A percentile compares a stretch with the other conserved stretches of the same genome.
These are phyloP conservation scores for Bradypodion pumilum DNA, from an alignment of 2,797 vertebrate genomes.

Conservation along the genomic window DNA sequence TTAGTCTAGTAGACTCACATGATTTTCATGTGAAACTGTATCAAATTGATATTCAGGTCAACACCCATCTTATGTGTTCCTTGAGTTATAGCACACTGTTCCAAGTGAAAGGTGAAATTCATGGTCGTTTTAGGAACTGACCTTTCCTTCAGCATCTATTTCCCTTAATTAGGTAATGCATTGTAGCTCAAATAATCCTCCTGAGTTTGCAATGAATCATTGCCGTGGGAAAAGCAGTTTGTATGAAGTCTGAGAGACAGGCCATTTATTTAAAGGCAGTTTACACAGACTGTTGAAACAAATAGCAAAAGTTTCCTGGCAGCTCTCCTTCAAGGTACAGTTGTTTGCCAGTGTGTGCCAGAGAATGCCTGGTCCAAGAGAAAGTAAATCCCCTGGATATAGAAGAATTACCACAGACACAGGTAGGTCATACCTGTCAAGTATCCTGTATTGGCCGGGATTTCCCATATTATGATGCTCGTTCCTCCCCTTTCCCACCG, in stretches of 20 bases:
- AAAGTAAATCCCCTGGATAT: background rate
- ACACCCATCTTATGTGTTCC: background rate
- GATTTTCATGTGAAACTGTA: background rate
- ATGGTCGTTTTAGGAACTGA: background rate
- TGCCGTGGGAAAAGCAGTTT: background rate
- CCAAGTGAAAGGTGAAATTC: background rate
- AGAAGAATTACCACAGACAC: background rate
- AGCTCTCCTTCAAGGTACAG: background rate
- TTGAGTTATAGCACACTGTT: background rate
- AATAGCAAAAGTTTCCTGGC: no score
- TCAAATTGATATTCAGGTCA: background rate
- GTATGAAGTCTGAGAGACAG: no score
- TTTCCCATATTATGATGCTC: no score
- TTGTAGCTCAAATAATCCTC: no score
- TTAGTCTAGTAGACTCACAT: background rate
- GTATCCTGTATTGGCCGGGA: no score
- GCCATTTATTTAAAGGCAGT: background rate
- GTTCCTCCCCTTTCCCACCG: no score
- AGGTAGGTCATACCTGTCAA: no score
- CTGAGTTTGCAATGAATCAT: background rate
- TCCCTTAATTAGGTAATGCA: background rate
- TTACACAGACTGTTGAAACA: background rate
- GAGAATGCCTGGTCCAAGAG: background rate
- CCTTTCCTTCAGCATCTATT: background rate
- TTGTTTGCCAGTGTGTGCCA: background rate